Evolutionary conservation across 1,140 invertebrate species (phyloP), one percentile per base, ranked within the genome.

Genomic region (Drosophila ogumai): DNA sequence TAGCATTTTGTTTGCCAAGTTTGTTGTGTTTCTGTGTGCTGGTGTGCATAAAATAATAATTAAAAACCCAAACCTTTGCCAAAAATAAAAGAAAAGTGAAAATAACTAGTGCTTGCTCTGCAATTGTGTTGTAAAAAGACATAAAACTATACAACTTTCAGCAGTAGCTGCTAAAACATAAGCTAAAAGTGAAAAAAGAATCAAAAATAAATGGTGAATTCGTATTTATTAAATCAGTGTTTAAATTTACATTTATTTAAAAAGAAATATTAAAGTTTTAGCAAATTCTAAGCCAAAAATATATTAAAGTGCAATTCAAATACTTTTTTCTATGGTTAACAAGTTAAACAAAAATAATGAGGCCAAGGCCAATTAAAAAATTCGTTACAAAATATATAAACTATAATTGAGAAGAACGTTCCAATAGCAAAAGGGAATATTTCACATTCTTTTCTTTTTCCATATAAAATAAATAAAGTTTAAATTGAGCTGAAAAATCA

Each of bases 1-100:
- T 25, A 25, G 50, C 49, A 75, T 84, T 85, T 81, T 86, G 81
- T 85, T 81, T 85, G 81, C 78, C 72, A 73, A 68, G 50, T 76
- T 67, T 72, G 79, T 60, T 57, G 54, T 40, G 38, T 57, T 41
- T 36, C 15, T 34, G 36, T 59, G 52, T 66, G 61, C 41, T 22
- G 58, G 57, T 55, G 22, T 59, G 58, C 54, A 79, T 68, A 61
- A 75, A 79, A 79, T 60, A 64, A 22, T 60, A 41, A 40, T 56
- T 63, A 67, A 67, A 58, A 28, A n/a, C 22, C 56, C 19, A 58
- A 54, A 31, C 19, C 13, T 38, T 0, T 19, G 32, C 32, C 32
- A 52, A 49, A 75, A 49, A 55, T 9, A 55, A 9, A 36, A 43
- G 32, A 55, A 38, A 13, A 66, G 40, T 43, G 36, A 34, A 68